Evolutionary conservation across 1,140 invertebrate species (phyloP).

Genomic region (Palaemon carinicauda): DNA sequence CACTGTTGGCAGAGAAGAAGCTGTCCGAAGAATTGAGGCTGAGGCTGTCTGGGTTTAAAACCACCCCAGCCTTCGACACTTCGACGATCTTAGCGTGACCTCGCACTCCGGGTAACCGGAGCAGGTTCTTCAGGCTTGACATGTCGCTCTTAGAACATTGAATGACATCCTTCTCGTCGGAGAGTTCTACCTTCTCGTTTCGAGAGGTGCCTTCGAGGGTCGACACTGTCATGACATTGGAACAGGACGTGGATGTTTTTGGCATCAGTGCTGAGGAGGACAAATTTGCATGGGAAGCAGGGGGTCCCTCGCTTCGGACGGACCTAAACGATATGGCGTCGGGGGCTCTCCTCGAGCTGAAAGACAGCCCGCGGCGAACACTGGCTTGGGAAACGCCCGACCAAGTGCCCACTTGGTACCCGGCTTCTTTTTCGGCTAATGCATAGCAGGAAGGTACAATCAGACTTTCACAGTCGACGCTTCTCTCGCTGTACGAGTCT

Average conservation of each 20-base stretch:
- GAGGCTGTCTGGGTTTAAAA: conserved; percentile 29
- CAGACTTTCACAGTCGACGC: conserved; percentile 45
- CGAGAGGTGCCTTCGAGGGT: not conserved
- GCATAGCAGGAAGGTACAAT: conserved; percentile 35
- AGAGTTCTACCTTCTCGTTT: not conserved
- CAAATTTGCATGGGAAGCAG: not conserved
- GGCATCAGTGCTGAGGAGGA: not conserved
- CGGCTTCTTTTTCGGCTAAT: conserved; percentile 19
- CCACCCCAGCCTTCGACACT: conserved; percentile 5
- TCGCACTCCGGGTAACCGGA: conserved; percentile 39
- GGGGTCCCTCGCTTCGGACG: conserved; percentile 34
- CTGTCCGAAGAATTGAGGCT: conserved; percentile 47
- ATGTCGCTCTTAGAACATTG: conserved; percentile 25
- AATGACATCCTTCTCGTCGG: not conserved
- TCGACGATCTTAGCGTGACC: conserved; percentile 38
- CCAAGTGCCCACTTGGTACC: conserved; percentile 44
- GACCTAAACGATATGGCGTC: conserved; percentile 40
- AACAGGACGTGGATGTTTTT: not conserved
- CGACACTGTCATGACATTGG: conserved; percentile 27
- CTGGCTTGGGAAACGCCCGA: conserved; percentile 39
- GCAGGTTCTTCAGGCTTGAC: conserved; percentile 39
- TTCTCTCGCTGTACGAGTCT: conserved; percentile 41
- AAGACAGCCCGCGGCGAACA: conserved; percentile 37
- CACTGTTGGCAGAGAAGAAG: conserved; percentile 42
- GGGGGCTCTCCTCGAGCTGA: conserved; percentile 20